Base-by-base conservation (phyloP, 2,888 invertebrate genomes). In the Brenthis daphne region DNA sequence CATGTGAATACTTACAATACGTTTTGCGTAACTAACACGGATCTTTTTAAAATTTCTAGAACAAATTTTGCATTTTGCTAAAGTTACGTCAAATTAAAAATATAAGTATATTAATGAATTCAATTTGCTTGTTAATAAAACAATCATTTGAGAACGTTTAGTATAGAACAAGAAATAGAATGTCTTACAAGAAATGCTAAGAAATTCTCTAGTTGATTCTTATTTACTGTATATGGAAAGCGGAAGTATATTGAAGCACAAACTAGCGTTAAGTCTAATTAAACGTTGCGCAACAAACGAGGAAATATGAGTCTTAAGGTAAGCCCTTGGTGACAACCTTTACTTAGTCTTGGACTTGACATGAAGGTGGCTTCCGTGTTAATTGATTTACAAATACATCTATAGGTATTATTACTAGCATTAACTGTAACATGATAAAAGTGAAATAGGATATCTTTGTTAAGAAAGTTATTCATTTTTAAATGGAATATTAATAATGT, bases 1-100 rank as follows among this genome's bases (percentile, higher is more conserved):
- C 68, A 65, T 68, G 74, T 68, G 76, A 75, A 74, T 74, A 73
- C 67, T 71, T 68, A 71, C 68, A 74, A 74, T 73, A 58, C 55
- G 58, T 64, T 72, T 76, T 73, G 67, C 72, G 72, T 69, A 72
- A 76, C 53, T 29, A 60, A 68, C 57, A 54, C 64, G 37, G 57
- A 61, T 69, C 11, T 29, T 50, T n/a, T 60, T 48, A 11, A 29
- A 50, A 60, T n/a, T 43, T 43, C 37, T n/a, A 29, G 29, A 33
- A 60, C 48, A 3, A n/a, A 48, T 14, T 48, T 50, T n/a, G 3
- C 11, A 29, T 58, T 47, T 43, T 1, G 1, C 8, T 43, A 4
- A 29, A 29, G 29, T 29, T 4, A 29, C 29, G 29, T 29, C 29
- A 5, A 29, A 29, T 4, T 29, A 29, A 29, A 29, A 3, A 29